Conservation (phyloP, 1,140 invertebrate species). For the Oscheius sp. region DNA sequence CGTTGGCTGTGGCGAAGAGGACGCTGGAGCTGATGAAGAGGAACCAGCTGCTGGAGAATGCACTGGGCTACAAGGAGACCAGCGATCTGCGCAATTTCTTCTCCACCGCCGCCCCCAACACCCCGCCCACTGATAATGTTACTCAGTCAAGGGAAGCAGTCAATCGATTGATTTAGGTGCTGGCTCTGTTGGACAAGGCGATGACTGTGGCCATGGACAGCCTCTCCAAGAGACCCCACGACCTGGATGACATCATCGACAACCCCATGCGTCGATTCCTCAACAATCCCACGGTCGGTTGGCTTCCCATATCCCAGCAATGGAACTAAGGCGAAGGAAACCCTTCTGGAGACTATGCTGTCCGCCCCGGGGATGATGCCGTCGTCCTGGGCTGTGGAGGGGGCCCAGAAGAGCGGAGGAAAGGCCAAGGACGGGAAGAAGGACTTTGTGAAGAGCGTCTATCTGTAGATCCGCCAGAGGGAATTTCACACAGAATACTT, state of each 20-base stretch:
- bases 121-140: no score
- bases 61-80: not conserved
- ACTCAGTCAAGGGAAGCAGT: no score
- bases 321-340: not conserved
- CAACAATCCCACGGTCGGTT: not conserved
- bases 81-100: not conserved
- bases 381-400: not conserved
- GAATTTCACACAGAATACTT: no score
- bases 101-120: not conserved
- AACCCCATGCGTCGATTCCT: not conserved
- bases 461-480: no score
- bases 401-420: not conserved
- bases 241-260: not conserved
- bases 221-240: not conserved
- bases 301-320: no score
- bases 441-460: no score
- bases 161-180: not conserved
- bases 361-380: not conserved
- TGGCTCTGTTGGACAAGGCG: not conserved
- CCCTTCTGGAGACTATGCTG: not conserved
- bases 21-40: not conserved
- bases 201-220: not conserved
- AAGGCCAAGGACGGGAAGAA: slow-evolving; percentile 43
- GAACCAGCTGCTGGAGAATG: not conserved
- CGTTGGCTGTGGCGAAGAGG: not conserved